Base-by-base conservation (phyloP, 1,140 invertebrate genomes). In the Monomorium pharaonis region DNA sequence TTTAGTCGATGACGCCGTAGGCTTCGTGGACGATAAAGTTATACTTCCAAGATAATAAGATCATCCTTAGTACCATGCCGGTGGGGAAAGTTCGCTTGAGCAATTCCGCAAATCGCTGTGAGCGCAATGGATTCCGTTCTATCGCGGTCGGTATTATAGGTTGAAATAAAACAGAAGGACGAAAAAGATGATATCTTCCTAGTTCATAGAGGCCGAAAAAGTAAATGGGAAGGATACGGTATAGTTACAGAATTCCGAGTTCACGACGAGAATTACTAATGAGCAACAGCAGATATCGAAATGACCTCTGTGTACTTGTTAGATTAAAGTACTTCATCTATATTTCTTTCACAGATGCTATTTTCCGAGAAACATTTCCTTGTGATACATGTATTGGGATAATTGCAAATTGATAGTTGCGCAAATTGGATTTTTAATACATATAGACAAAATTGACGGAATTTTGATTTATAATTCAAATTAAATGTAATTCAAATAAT, bases 11-110 rank as follows among this genome's bases (percentile, higher is more conserved):
- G 75, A 56, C 24, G 49, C 44, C 54, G 21, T 65, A 77, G 85
- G 80, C 76, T 85, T 86, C 44, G 76, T 21, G 56, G 24, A 70
- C 60, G 69, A 89, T 89, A 87, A 76, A 84, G 60, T 90, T 85
- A 85, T 85, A 86, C 80, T 70, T 80, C 85, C 42, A 51, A 24
- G 62, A 85, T 90, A 90, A 84, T 86, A 54, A 78, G 63, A 72
- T 86, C 76, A 60, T 84, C 51, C 51, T 56, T 27, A 27, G 37
- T 58, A 56, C 16, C 30, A 2, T 16, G 65, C 16, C 49, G 49
- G 18, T n/a, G 21, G 18, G 47, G 56, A 58, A 74, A 47, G 62
- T 63, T 10, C 16, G 37, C 60, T 75, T 24, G 33, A 4, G 49
- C 74, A 77, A 84, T 87, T 84, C 69, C 80, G 69, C 70, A 75